Evolutionary conservation across 2,888 invertebrate species (phyloP), one percentile per base, ranked within the genome.

Genomic region (Acanthopleura granulata): DNA sequence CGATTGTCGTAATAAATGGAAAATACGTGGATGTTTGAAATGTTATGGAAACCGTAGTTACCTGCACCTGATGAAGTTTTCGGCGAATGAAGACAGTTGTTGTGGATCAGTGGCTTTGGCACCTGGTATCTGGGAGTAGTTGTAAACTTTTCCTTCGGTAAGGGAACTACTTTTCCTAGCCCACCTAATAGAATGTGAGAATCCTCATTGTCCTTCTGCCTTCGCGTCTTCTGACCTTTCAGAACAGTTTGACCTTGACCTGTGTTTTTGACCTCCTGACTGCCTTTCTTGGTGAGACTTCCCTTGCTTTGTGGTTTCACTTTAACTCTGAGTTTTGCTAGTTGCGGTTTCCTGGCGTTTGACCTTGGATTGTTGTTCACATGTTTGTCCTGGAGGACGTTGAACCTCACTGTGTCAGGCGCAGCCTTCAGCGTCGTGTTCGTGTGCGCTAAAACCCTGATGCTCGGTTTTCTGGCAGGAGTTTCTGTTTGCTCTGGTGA

Each of bases 1-100:
- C 86, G 81, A 66, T 81, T 77, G 77, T 87, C 87, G 61, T 83
- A 82, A 75, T 79, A 86, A 6, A 82, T 83, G 50, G 85, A 84
- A 77, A 82, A 85, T 0, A 86, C 81, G 72, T 80, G 84, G 15
- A 78, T 27, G 9, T 61, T 51, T 18, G 74, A 71, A 49, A 74
- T 22, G 57, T 75, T 73, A 57, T 76, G 70, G 78, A 82, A 66
- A 40, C 75, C 51, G 14, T 62, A 61, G 40, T 29, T 66, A n/a
- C 62, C 29, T 61, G 18, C 16, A 16, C 22, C 50, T 12, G 66
- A 22, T 27, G 22, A 16, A 16, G 29, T 66, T 27, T 66, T 27
- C 57, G 22, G 18, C 18, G 18, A 18, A 3, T n/a, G 18, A 22
- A 22, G 25, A 27, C 27, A 27, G 16, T 27, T 66, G 6, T 22